A percentile compares a stretch with the other conserved stretches of the same genome.
These are phyloP conservation scores for Malacoraja senta DNA, from an alignment of 2,797 vertebrate species.

Conservation along the genomic window DNA sequence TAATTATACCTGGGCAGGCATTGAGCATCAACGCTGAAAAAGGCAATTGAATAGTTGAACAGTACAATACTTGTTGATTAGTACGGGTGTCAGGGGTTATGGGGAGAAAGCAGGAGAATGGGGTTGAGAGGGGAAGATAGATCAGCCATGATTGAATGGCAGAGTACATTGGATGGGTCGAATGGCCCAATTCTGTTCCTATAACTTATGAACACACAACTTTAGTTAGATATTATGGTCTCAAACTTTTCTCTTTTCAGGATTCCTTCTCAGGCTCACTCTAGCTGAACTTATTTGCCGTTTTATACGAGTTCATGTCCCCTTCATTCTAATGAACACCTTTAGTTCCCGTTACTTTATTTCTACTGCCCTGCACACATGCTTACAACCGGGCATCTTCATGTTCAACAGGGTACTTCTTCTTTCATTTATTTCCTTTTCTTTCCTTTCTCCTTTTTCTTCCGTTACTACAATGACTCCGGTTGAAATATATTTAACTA, in stretches of 20 bases:
- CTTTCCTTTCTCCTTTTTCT: background rate
- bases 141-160: too few relatives aligned
- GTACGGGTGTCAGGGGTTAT: too few relatives aligned
- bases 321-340: background rate
- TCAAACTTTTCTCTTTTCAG: background rate
- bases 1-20: background rate
- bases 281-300: background rate
- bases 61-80: too few relatives aligned
- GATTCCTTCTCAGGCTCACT: background rate
- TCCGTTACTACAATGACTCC: background rate
- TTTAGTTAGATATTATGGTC: background rate
- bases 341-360: background rate
- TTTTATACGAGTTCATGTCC: background rate
- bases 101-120: too few relatives aligned
- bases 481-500: background rate
- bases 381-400: background rate
- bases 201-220: background rate
- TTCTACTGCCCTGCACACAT: background rate
- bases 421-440: background rate
- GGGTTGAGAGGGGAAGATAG: too few relatives aligned
- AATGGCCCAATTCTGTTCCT: too few relatives aligned
- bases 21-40: background rate
- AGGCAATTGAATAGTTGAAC: too few relatives aligned
- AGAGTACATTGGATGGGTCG: too few relatives aligned
- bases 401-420: too few relatives aligned